Evolutionary conservation across 2,113 vertebrate species (phyloP).

Genomic region (Cyphomyrus plagiostoma): DNA sequence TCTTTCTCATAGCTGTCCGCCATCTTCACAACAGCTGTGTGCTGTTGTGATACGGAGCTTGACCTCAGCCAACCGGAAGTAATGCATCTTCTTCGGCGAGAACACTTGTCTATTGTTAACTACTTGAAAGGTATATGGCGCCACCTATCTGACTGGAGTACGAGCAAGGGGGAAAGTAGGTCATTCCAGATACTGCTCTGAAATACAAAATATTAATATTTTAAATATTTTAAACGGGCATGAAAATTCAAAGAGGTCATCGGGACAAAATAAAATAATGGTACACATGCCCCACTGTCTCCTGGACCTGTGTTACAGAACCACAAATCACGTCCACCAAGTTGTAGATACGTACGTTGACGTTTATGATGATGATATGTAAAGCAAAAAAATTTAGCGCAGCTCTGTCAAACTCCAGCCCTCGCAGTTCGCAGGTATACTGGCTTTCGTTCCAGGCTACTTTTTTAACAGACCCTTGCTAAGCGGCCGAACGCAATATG

Average conservation of each 20-base stretch:
- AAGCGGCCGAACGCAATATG: not conserved
- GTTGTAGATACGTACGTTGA: not conserved
- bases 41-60: conserved; percentile 42
- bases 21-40: conserved; percentile 62
- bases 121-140: not conserved
- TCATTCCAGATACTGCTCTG: not conserved
- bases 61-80: conserved; percentile 45
- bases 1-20: conserved; percentile 48
- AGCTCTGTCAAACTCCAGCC: not conserved
- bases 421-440: not conserved
- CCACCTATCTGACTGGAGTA: not conserved
- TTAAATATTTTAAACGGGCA: not conserved
- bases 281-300: not conserved
- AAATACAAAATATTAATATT: not conserved
- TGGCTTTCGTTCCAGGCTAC: not conserved
- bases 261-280: not conserved
- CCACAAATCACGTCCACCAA: not conserved
- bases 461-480: not conserved
- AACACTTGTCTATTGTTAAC: conserved; percentile 32
- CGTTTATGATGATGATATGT: not conserved
- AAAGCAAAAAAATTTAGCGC: not conserved
- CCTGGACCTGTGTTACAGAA: not conserved
- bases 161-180: not conserved
- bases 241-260: not conserved
- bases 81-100: not conserved